A percentile compares a stretch with the other conserved stretches of the same genome.
phyloP scores from a whole-genome alignment of 2,888 invertebrate genomes.

The Eupeodes latifasciatus region DNA sequence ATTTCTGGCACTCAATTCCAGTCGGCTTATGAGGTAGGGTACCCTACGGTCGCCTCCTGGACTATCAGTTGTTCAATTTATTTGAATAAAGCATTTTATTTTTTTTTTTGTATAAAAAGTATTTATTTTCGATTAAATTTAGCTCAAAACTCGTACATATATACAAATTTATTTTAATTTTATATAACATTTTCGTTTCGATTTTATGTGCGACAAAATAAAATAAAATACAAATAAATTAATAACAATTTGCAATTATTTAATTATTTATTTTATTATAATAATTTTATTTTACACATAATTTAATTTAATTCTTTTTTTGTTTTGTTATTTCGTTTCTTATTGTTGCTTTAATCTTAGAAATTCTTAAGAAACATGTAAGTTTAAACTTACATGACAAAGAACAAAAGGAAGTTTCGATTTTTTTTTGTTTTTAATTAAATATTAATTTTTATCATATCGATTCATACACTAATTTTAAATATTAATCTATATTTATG shows the following conservation, averaged over 20 bases:
- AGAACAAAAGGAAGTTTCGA: conserved; percentile 40
- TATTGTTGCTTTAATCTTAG: background rate
- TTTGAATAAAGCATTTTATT: background rate
- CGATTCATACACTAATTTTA: background rate
- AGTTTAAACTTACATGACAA: conserved; percentile 34
- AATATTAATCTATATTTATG: background rate
- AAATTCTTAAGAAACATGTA: conserved; percentile 34
- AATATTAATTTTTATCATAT: background rate
- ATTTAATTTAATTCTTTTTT: conserved; percentile 3
- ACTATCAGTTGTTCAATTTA: no score
- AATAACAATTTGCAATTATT: conserved; percentile 45
- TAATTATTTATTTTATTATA: background rate
- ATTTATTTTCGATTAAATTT: conserved; percentile 71
- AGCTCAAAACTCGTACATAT: conserved; percentile 51
- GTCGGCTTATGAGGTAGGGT: no score
- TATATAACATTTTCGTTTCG: conserved; percentile 35
- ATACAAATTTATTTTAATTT: conserved; percentile 46
- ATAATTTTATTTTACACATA: conserved; percentile 8
- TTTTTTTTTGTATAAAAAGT: conserved; percentile 69
- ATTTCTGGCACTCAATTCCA: no score
- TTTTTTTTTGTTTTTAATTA: background rate
- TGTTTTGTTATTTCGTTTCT: background rate
- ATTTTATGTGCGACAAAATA: conserved; percentile 44
- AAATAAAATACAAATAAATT: conserved; percentile 50
- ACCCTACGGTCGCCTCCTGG: no score